Evolutionary conservation across 1,140 invertebrate species (phyloP), one percentile per base, ranked within the genome.

Genomic region (Euglossa dilemma): DNA sequence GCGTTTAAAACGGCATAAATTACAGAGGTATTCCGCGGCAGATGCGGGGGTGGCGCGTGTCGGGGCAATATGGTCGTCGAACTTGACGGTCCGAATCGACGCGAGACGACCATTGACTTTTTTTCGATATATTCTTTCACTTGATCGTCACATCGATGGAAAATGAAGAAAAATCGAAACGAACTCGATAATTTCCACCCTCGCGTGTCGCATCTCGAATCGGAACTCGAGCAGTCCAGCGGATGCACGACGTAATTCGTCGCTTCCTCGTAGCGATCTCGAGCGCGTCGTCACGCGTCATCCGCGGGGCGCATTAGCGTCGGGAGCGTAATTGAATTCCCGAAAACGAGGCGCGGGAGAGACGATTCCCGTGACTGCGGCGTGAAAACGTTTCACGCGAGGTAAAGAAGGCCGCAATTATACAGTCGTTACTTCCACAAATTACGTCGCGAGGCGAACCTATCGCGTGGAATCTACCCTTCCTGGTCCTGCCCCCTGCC

Each of bases 1-100:
- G 90, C 92, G 91, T 93, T 93, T 93, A 93, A 90, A 87, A 86
- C 57, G 76, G 89, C 84, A 92, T 91, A 91, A 90, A 91, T 93
- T 92, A 92, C 83, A 64, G 54, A 72, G 85, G 89, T 88, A 92
- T 92, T 92, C 88, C 63, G 87, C 85, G 80, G 78, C 92, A 93
- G 91, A 91, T 91, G 90, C 84, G 86, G 86, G 89, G 87, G 85
- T 78, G 80, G 87, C 72, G 23, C 70, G 70, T 84, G 75, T 20
- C 81, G 18, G 50, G 11, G 72, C 91, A 90, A 89, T 91, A 92
- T 91, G 91, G 86, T 87, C 84, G 61, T 82, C 70, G 87, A 83
- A 67, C 43, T 76, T 61, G 63, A 45, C 50, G 74, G 70, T 75
- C 78, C 1, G 1, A 36, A 61, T 45, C 12, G 25, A 6, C 25